A percentile compares a stretch with the other conserved stretches of the same genome.
These are phyloP conservation scores for Tetragonula clypearis DNA, from an alignment of 1,140 invertebrate genomes.

Conservation along the genomic window DNA sequence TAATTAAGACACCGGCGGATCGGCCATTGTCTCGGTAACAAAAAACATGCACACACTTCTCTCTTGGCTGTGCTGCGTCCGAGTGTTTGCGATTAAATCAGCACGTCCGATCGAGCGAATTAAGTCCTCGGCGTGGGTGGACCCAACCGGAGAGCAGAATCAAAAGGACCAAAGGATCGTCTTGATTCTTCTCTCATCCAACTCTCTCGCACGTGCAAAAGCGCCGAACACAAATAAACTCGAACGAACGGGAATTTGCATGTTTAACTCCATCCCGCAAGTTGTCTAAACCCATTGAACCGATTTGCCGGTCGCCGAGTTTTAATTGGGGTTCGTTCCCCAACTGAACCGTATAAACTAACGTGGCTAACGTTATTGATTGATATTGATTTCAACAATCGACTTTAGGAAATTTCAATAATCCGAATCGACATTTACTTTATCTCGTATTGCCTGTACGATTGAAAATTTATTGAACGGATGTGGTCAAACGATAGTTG, in stretches of 20 bases:
- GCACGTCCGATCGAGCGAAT: constrained; percentile 69
- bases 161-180: constrained; percentile 41
- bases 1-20: constrained; percentile 70
- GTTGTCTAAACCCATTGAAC: constrained; percentile 22
- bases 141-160: constrained; percentile 61
- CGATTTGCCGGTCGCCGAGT: background rate
- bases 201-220: constrained; percentile 43
- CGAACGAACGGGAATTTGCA: constrained; percentile 24
- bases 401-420: background rate
- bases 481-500: background rate
- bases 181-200: constrained; percentile 38
- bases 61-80: constrained; percentile 27
- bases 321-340: constrained; percentile 31
- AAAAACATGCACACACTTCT: constrained; percentile 32
- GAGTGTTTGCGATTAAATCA: constrained; percentile 72
- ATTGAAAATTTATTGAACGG: background rate
- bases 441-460: background rate
- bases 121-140: constrained; percentile 71
- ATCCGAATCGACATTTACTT: background rate
- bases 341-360: background rate
- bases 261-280: constrained; percentile 15
- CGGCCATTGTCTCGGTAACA: constrained; percentile 62
- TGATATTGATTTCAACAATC: background rate
- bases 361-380: background rate
- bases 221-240: constrained; percentile 43